Conservation (phyloP, 2,113 vertebrate species). For the Gobiocypris rarus region DNA sequence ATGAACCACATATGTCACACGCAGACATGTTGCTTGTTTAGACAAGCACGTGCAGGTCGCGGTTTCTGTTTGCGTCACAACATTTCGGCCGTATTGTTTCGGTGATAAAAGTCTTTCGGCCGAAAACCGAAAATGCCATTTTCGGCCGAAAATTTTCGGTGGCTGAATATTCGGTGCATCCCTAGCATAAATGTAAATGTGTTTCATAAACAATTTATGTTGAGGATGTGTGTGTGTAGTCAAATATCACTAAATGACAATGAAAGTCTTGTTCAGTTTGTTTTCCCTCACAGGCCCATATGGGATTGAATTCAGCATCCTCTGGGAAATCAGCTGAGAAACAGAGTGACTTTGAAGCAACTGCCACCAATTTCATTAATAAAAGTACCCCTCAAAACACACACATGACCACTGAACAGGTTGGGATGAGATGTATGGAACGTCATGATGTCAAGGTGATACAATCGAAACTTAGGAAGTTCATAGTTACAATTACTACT, state of each 20-base stretch:
- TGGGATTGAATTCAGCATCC: constrained; percentile 23
- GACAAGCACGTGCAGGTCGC: too few relatives aligned
- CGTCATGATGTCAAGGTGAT: background rate
- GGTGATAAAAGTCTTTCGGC: too few relatives aligned
- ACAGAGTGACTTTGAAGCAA: background rate
- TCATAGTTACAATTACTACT: background rate
- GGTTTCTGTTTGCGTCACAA: too few relatives aligned
- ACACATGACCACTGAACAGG: background rate
- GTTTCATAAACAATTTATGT: too few relatives aligned
- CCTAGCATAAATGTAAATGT: too few relatives aligned
- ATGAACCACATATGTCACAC: too few relatives aligned
- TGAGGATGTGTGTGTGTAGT: too few relatives aligned
- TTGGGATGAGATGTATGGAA: background rate
- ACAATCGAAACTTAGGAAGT: background rate
- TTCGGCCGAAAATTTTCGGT: too few relatives aligned
- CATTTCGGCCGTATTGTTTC: too few relatives aligned
- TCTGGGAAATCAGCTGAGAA: background rate
- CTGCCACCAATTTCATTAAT: background rate
- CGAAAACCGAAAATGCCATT: too few relatives aligned
- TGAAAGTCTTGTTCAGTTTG: background rate
- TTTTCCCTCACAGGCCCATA: constrained; percentile 50
- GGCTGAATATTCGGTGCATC: too few relatives aligned
- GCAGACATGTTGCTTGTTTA: too few relatives aligned
- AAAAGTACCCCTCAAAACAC: background rate
- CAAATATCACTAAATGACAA: background rate